Percentiles rank a stretch among this genome's conserved stretches.
Conservation (phyloP, 2,888 invertebrate genomes). For the Sipha maydis region DNA sequence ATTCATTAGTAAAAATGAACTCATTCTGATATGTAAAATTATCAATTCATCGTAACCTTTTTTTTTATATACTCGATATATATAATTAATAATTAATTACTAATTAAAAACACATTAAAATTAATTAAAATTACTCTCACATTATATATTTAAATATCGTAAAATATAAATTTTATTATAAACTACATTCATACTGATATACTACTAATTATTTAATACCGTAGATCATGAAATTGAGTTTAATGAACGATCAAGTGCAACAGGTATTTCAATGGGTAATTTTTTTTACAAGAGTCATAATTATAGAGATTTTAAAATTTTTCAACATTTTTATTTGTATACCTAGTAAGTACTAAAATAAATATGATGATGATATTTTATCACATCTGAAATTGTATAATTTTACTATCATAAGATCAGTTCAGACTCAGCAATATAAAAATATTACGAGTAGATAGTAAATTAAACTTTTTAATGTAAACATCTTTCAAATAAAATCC, state of each 20-base stretch:
- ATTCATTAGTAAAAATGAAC: neutral
- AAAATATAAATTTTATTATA: conserved; percentile 25
- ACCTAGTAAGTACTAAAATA: neutral
- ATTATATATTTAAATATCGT: conserved; percentile 2
- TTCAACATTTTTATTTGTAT: conserved; percentile 11
- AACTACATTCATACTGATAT: neutral
- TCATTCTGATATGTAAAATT: neutral
- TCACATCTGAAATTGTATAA: conserved; percentile 3
- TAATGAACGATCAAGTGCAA: conserved; percentile 36
- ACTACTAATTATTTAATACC: conserved; percentile 19
- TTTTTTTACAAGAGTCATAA: neutral
- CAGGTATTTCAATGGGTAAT: neutral
- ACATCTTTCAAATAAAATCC: neutral
- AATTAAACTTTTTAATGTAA: neutral
- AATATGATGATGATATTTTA: conserved; percentile 35
- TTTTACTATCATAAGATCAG: neutral
- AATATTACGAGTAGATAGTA: neutral
- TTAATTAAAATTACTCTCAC: conserved; percentile 25
- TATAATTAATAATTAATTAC: neutral
- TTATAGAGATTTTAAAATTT: conserved; percentile 35
- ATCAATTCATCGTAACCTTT: neutral
- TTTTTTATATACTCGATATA: neutral
- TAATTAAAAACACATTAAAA: conserved; percentile 6
- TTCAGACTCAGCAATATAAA: neutral
- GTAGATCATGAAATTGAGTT: neutral